phyloP scores from a whole-genome alignment of 2,797 vertebrate genomes.

The Thripadectes ignobilis region DNA sequence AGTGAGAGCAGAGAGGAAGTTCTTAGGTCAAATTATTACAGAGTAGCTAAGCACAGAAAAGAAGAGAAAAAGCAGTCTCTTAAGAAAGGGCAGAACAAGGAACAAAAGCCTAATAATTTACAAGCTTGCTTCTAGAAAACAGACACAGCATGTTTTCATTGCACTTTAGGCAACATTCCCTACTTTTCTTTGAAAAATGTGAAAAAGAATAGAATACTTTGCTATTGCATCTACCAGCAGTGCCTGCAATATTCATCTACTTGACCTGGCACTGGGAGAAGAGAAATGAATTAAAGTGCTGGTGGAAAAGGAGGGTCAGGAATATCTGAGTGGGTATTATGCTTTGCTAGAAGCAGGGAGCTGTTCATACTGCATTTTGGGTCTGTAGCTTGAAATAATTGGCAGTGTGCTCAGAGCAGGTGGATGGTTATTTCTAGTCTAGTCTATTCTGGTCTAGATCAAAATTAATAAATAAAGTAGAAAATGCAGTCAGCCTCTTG shows the following conservation, averaged over 20 bases:
- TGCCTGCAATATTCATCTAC: slow-evolving; percentile 5
- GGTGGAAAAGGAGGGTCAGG: not conserved
- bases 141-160: slow-evolving; percentile 1
- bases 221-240: slow-evolving; percentile 21
- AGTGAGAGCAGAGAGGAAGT: not conserved
- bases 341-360: slow-evolving; percentile 13
- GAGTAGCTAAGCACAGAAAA: not conserved
- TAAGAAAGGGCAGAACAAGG: not conserved
- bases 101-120: slow-evolving; percentile 21
- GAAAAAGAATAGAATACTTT: not conserved
- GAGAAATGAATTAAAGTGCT: slow-evolving; percentile 24
- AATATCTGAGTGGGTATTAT: not conserved
- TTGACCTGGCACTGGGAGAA: not conserved
- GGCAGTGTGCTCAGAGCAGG: slow-evolving; percentile 41
- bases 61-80: not conserved
- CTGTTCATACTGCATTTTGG: slow-evolving; percentile 19
- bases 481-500: slow-evolving; percentile 7
- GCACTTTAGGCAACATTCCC: not conserved
- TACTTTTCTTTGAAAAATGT: slow-evolving; percentile 6
- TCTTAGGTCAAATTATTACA: not conserved
- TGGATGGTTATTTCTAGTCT: slow-evolving; percentile 35
- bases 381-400: slow-evolving; percentile 42
- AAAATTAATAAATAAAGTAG: slow-evolving; percentile 44
- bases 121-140: slow-evolving; percentile 1
- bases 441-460: not conserved